phyloP scores from a whole-genome alignment of 30 jellyfish, hydroid and myxozoan genomes.

The Pelagia noctiluca region DNA sequence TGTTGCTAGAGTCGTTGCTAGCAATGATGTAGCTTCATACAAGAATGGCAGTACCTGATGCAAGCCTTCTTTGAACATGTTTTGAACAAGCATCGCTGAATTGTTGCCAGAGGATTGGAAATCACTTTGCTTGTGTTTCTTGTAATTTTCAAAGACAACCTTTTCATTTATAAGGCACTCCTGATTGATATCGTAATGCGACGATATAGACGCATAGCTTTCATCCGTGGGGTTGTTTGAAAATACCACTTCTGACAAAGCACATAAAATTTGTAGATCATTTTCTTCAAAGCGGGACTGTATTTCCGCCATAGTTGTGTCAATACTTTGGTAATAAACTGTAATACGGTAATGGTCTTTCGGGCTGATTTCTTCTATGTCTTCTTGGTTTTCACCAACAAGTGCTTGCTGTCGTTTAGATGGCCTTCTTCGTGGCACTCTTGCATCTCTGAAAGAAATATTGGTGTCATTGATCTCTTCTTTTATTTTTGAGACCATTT shows the following conservation, averaged over 20 bases:
- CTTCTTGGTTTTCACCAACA: slow-evolving; percentile 27
- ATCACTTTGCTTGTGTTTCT: slow-evolving; percentile 50
- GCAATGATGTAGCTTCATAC: slow-evolving; percentile 35
- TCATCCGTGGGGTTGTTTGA: not conserved
- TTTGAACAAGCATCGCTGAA: slow-evolving; percentile 49
- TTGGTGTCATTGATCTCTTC: slow-evolving; percentile 27
- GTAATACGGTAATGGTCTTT: slow-evolving; percentile 20
- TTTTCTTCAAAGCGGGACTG: slow-evolving; percentile 46
- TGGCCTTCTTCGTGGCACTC: slow-evolving; percentile 52
- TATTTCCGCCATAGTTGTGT: slow-evolving; percentile 39
- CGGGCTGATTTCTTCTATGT: slow-evolving; percentile 7
- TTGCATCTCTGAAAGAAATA: slow-evolving; percentile 33
- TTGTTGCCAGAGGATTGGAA: slow-evolving; percentile 34
- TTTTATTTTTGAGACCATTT: slow-evolving; percentile 14
- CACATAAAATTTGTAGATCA: slow-evolving; percentile 37
- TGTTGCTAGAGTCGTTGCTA: slow-evolving; percentile 64
- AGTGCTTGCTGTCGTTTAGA: slow-evolving; percentile 47
- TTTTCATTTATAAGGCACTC: slow-evolving; percentile 50
- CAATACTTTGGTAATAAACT: slow-evolving; percentile 18
- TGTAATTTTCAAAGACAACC: slow-evolving; percentile 45
- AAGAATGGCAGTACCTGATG: slow-evolving; percentile 57
- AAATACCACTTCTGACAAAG: slow-evolving; percentile 32
- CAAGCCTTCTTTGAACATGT: slow-evolving; percentile 48
- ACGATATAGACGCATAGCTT: slow-evolving; percentile 11
- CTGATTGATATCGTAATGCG: slow-evolving; percentile 32